phyloP scores from a whole-genome alignment of 2,113 vertebrate species.

The Pardalotus punctatus region DNA sequence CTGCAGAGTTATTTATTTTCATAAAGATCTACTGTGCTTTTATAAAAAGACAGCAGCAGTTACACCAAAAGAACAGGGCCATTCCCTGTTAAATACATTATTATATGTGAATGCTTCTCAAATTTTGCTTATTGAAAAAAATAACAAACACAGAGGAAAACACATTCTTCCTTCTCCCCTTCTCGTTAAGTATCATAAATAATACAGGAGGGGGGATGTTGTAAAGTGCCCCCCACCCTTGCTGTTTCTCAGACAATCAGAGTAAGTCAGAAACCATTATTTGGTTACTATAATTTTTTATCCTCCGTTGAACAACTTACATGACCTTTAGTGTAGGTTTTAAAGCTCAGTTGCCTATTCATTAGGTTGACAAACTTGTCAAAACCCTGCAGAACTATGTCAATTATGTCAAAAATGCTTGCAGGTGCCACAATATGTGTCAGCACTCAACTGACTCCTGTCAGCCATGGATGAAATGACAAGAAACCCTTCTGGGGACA shows the following conservation, averaged over 20 bases:
- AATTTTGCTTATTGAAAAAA: not conserved
- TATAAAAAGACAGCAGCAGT: not conserved
- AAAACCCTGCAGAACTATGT: constrained; percentile 68
- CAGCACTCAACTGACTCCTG: constrained; percentile 61
- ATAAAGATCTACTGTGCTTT: not conserved
- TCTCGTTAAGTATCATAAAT: not conserved
- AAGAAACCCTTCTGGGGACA: constrained; percentile 63
- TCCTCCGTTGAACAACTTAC: constrained; percentile 25
- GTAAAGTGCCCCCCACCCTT: not conserved
- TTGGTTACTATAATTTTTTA: constrained; percentile 22
- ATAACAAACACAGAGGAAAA: accelerated
- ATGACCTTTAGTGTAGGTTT: constrained; percentile 51
- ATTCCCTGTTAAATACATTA: not conserved
- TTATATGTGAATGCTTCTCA: not conserved
- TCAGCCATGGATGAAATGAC: constrained; percentile 62
- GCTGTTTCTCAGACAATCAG: not conserved
- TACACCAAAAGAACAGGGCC: not conserved
- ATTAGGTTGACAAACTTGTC: constrained; percentile 77
- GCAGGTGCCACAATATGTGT: constrained; percentile 51
- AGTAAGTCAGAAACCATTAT: constrained; percentile 25
- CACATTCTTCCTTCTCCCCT: not conserved
- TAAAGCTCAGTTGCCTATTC: constrained; percentile 62
- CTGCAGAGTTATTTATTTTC: not conserved
- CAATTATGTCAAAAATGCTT: constrained; percentile 72
- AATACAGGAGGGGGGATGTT: not conserved